Evolutionary conservation across 2,888 invertebrate species (phyloP).

Genomic region (Dusona sp.): DNA sequence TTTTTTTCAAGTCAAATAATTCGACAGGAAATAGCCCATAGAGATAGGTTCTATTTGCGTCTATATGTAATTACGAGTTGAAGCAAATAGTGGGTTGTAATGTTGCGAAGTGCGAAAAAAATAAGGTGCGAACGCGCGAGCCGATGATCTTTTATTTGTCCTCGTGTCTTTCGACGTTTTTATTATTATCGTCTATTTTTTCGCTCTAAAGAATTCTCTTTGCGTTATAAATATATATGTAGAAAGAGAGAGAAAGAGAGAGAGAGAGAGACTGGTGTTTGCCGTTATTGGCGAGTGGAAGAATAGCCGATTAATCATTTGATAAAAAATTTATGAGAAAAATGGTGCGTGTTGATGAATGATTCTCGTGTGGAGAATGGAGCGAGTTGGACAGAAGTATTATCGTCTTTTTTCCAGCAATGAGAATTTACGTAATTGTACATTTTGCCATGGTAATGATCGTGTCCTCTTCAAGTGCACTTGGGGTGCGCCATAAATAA

Average conservation of each 20-base stretch:
- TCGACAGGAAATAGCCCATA: conserved; percentile 23
- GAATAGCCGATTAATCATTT: conserved; percentile 15
- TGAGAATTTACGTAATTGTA: conserved; percentile 16
- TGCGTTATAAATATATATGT: not conserved
- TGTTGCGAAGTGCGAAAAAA: conserved; percentile 26
- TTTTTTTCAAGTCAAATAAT: not conserved
- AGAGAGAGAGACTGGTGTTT: not conserved
- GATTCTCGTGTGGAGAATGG: not conserved
- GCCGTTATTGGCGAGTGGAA: conserved; percentile 7
- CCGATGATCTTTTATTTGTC: conserved; percentile 55
- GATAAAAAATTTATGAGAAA: conserved; percentile 23
- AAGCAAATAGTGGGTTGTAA: conserved; percentile 26
- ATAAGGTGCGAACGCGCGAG: conserved; percentile 51
- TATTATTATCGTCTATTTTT: conserved; percentile 31
- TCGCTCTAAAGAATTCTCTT: conserved; percentile 7
- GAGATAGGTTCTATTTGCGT: conserved; percentile 9
- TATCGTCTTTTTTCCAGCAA: not conserved
- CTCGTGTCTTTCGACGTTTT: conserved; percentile 37
- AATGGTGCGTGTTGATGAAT: not conserved
- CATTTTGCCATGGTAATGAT: conserved; percentile 46
- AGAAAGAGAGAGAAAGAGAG: too few relatives aligned
- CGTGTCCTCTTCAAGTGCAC: conserved; percentile 27
- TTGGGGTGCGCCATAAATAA: conserved; percentile 38
- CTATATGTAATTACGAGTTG: not conserved
- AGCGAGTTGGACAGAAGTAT: not conserved